Evolutionary conservation across 2,888 invertebrate species (phyloP).

Genomic region (Pardosa pseudoannulata): DNA sequence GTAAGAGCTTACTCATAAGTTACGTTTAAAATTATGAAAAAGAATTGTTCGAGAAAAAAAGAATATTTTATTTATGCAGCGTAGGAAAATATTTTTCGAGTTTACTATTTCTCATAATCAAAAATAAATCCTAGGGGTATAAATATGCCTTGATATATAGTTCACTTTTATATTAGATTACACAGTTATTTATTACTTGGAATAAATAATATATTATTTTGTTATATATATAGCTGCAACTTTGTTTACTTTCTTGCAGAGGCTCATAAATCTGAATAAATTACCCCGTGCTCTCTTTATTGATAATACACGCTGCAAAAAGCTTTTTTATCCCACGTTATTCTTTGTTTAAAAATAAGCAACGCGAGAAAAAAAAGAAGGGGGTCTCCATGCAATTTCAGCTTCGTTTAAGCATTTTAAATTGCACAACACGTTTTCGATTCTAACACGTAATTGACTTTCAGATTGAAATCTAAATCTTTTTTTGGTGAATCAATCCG

Average conservation of each 20-base stretch:
- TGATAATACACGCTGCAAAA: conserved; percentile 9
- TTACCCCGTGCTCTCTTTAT: conserved; percentile 7
- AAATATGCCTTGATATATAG: conserved; percentile 13
- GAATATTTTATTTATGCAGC: conserved; percentile 7
- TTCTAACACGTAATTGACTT: conserved; percentile 62
- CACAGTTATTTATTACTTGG: conserved; percentile 8
- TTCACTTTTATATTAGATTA: conserved; percentile 6
- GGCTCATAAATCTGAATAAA: conserved; percentile 11
- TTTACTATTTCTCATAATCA: conserved; percentile 11
- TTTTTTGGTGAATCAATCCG: conserved; percentile 21
- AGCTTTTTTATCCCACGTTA: conserved; percentile 12
- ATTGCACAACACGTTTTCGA: conserved; percentile 52
- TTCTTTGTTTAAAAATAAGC: background rate
- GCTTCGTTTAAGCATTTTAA: conserved; percentile 44
- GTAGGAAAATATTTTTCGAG: background rate
- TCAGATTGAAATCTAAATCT: conserved; percentile 58
- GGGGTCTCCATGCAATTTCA: background rate
- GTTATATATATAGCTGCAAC: conserved; percentile 11
- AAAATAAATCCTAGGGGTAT: background rate
- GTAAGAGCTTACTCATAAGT: background rate
- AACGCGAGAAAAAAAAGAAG: background rate
- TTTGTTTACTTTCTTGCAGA: background rate
- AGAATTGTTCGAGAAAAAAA: background rate
- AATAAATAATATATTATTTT: conserved; percentile 19
- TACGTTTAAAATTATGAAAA: conserved; percentile 9